phyloP scores from a whole-genome alignment of 1,140 invertebrate genomes.

The Drosophila nasuta region DNA sequence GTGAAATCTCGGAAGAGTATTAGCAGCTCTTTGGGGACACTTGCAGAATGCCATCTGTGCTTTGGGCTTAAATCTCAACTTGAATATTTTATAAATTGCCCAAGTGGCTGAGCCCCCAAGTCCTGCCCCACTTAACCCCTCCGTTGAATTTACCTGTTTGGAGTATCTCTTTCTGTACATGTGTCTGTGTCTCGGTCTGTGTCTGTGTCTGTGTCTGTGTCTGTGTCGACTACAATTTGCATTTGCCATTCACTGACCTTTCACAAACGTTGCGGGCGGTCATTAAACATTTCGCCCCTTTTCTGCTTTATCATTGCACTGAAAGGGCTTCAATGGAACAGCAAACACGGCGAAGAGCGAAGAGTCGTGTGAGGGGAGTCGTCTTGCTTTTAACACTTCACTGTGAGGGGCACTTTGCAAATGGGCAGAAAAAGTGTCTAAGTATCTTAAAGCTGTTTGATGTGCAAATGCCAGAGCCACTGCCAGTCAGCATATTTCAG shows the following conservation, averaged over 20 bases:
- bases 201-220: no score
- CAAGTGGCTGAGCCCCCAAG: slow-evolving; percentile 4
- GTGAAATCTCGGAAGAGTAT: slow-evolving; percentile 33
- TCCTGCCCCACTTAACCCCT: slow-evolving; percentile 1
- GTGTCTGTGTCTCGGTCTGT: no score
- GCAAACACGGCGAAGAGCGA: neutral
- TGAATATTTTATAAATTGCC: slow-evolving; percentile 67
- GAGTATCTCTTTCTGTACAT: no score
- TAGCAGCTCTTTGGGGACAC: slow-evolving; percentile 46
- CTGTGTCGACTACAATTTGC: slow-evolving; percentile 59
- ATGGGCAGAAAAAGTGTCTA: slow-evolving; percentile 63
- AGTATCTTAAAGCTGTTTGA: slow-evolving; percentile 78
- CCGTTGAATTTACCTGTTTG: slow-evolving; percentile 3
- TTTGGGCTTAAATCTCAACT: slow-evolving; percentile 65
- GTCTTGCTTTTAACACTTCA: slow-evolving; percentile 64
- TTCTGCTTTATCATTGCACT: slow-evolving; percentile 43
- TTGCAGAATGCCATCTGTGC: slow-evolving; percentile 35
- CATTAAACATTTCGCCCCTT: slow-evolving; percentile 49
- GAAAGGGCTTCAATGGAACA: slow-evolving; percentile 29
- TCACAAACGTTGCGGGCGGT: slow-evolving; percentile 59
- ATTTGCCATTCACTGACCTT: slow-evolving; percentile 69
- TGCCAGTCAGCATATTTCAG: slow-evolving; percentile 73
- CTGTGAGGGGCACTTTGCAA: slow-evolving; percentile 37
- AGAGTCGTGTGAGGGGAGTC: neutral
- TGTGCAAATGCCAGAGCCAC: slow-evolving; percentile 67